Evolutionary conservation across 2,888 invertebrate species (phyloP).

Genomic region (Pimpla rufipes): DNA sequence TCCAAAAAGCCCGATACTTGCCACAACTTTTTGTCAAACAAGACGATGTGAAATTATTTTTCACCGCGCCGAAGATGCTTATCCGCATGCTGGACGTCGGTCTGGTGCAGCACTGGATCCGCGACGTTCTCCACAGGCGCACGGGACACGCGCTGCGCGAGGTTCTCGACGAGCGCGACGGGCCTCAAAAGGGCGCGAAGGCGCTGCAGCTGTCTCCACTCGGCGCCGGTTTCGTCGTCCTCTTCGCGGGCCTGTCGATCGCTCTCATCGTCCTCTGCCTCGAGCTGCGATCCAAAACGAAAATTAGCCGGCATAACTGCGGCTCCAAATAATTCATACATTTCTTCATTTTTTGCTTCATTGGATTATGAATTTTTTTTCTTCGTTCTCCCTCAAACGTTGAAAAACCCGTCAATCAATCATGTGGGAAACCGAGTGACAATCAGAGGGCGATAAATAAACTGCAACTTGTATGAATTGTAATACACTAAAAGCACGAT

Average conservation of each 20-base stretch:
- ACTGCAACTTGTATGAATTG: no score
- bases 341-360: no score
- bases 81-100: slow-evolving; percentile 77
- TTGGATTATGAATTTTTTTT: no score
- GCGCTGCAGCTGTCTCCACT: slow-evolving; percentile 77
- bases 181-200: slow-evolving; percentile 66
- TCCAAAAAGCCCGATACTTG: background rate
- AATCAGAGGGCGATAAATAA: no score
- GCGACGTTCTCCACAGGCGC: slow-evolving; percentile 77
- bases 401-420: no score
- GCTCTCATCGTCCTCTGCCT: slow-evolving; percentile 76
- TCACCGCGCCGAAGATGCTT: slow-evolving; percentile 71
- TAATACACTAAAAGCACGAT: no score
- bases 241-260: slow-evolving; percentile 74
- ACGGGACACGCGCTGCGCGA: slow-evolving; percentile 73
- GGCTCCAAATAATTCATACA: no score
- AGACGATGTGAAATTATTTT: background rate
- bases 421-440: no score
- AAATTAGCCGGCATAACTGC: no score
- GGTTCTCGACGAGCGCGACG: slow-evolving; percentile 78
- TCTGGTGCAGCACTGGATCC: slow-evolving; percentile 74
- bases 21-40: background rate
- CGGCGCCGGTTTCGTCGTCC: slow-evolving; percentile 78
- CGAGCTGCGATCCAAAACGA: slow-evolving; percentile 74
- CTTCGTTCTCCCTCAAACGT: no score